Base-by-base conservation (phyloP, 2,888 invertebrate species). In the Aproaerema taeniolella region DNA sequence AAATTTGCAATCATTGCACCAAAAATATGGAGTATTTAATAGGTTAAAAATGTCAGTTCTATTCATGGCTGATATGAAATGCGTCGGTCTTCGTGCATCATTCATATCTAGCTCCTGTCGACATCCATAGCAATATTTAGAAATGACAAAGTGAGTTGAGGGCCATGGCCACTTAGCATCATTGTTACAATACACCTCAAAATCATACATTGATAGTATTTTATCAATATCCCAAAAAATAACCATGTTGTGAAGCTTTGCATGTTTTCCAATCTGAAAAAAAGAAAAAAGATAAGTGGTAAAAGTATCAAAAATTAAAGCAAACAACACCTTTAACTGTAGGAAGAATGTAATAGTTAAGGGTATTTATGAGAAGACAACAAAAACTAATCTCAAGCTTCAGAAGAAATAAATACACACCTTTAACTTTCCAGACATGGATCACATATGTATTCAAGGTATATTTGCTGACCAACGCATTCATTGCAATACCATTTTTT, bases 91-190 rank as follows among this genome's bases (percentile, higher is more conserved):
- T 39, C 38, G 34, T 38, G 24, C 29, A 31, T 40, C 20, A 37
- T 40, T 40, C 11, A 26, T 43, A 40, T 36, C 16, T 28, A 39
- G 39, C 31, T 40, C 39, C 39, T 39, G 1, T 43, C 30, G 31
- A 43, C 39, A 43, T 40, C 39, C 43, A 40, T 36, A 40, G 43
- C 32, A 40, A 43, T 26, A 31, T 43, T 36, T 31, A 36, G 28
- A 24, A 17, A 1, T 36, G 31, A 40, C 39, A 42, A 28, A 42
- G 33, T 38, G 42, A 42, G 38, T 42, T 42, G 30, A 29, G 33
- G 39, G 39, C 35, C 39, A 42, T 31, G 42, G 42, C 42, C 37
- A 40, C 33, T 30, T 38, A 43, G 38, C 33, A 41, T 43, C 25
- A 41, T 43, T 38, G 29, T 43, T 30, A 24, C 34, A 41, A 17